Conservation (phyloP, 2,113 vertebrate species). For the Tychaedon coryphoeus region DNA sequence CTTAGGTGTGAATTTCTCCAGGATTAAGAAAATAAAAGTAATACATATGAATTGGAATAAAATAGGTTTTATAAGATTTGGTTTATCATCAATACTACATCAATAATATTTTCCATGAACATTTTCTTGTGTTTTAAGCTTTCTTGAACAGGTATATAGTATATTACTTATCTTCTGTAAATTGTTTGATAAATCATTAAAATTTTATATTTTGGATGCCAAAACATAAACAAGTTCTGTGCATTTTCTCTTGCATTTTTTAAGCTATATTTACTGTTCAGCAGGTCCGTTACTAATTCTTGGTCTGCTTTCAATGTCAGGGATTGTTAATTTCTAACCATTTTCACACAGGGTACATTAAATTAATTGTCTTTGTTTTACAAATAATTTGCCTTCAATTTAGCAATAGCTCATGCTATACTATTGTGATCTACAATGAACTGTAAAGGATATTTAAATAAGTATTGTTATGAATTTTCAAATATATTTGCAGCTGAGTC, state of each 20-base stretch:
- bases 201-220: neutral
- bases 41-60: neutral
- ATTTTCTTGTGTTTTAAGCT: neutral
- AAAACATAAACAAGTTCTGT: neutral
- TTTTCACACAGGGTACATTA: neutral
- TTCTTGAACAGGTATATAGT: neutral
- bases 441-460: neutral
- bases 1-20: neutral
- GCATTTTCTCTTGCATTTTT: neutral
- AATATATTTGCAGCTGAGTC: neutral
- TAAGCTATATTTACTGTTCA: neutral
- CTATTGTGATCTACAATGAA: neutral
- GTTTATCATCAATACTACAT: neutral
- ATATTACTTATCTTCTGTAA: neutral
- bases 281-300: neutral
- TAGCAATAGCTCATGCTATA: neutral
- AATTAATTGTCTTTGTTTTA: neutral
- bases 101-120: neutral
- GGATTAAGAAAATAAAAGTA: neutral
- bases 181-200: neutral
- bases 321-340: neutral
- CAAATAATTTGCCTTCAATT: neutral
- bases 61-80: neutral
- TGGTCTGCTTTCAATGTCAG: neutral
- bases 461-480: neutral